Percentiles rank a stretch among this genome's conserved stretches.
Conservation (phyloP, 2,113 vertebrate genomes). For the Archocentrus centrarchus region DNA sequence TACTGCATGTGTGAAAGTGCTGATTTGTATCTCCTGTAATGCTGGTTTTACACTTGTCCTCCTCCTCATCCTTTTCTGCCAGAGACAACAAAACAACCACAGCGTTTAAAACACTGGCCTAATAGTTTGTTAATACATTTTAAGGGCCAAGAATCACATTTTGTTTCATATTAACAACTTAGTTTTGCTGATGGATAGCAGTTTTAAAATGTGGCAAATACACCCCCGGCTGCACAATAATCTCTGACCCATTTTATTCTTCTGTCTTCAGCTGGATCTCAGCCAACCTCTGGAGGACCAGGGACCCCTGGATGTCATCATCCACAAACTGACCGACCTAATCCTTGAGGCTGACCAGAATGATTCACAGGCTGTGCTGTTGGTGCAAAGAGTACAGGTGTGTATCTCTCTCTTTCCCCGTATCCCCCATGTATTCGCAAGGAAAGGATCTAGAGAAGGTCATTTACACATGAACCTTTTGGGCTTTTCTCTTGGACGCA, state of each 20-base stretch:
- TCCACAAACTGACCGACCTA: constrained; percentile 98
- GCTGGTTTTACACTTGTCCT: neutral
- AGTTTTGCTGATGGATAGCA: neutral
- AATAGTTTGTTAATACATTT: neutral
- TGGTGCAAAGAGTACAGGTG: constrained; percentile 97
- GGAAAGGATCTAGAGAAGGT: neutral
- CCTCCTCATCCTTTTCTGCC: neutral
- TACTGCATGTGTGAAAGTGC: neutral
- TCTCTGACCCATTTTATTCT: constrained; percentile 45
- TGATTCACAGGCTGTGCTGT: constrained; percentile 90
- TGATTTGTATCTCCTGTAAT: neutral
- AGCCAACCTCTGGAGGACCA: constrained; percentile 95
- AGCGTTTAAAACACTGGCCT: neutral
- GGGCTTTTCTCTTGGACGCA: neutral
- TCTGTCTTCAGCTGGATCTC: constrained; percentile 87
- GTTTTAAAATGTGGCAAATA: neutral
- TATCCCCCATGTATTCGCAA: neutral
- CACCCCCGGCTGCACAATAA: neutral
- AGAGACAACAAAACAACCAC: neutral
- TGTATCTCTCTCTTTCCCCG: neutral
- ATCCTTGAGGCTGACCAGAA: constrained; percentile 99
- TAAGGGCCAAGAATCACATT: neutral
- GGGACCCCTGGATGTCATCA: constrained; percentile 96
- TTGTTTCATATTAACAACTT: too few relatives aligned
- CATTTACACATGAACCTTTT: neutral